A percentile compares a stretch with the other conserved stretches of the same genome.
Evolutionary conservation across 64 coral and sea anemone genomes (phyloP).

Genomic region (Porites australiensis): DNA sequence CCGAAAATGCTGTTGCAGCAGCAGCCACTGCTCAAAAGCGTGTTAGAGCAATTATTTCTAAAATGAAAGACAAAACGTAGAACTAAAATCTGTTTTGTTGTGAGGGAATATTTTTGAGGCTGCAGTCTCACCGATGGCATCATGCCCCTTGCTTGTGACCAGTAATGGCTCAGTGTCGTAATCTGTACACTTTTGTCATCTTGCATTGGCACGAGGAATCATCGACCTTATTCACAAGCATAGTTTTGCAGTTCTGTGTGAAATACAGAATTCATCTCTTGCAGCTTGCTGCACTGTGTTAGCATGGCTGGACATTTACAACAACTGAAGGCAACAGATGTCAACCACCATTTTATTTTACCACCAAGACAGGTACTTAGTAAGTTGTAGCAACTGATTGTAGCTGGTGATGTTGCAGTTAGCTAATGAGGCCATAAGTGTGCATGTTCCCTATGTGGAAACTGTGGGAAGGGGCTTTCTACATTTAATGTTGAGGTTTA

Average conservation of each 20-base stretch:
- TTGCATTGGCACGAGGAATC: neutral
- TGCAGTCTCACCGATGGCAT: neutral
- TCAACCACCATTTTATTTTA: conserved; percentile 1
- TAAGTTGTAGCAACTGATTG: neutral
- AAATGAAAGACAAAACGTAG: conserved; percentile 54
- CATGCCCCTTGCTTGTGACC: neutral
- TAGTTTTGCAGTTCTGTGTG: neutral
- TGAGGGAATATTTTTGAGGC: conserved; percentile 16
- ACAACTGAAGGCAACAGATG: neutral
- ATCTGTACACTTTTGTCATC: neutral
- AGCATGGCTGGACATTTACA: neutral
- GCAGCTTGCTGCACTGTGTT: neutral
- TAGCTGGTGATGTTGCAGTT: neutral
- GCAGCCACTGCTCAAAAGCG: conserved; percentile 71
- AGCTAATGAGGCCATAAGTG: no score
- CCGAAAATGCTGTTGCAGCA: conserved; percentile 76
- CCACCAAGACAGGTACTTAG: neutral
- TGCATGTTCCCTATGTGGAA: neutral
- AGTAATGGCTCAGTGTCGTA: neutral
- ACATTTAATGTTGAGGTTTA: neutral
- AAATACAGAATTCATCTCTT: neutral
- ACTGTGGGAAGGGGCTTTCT: neutral
- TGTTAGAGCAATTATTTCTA: conserved; percentile 78
- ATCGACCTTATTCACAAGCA: neutral
- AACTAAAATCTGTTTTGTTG: neutral